A percentile compares a stretch with the other conserved stretches of the same genome.
Conservation (phyloP, 2,797 vertebrate species). For the Poecilia wingei region DNA sequence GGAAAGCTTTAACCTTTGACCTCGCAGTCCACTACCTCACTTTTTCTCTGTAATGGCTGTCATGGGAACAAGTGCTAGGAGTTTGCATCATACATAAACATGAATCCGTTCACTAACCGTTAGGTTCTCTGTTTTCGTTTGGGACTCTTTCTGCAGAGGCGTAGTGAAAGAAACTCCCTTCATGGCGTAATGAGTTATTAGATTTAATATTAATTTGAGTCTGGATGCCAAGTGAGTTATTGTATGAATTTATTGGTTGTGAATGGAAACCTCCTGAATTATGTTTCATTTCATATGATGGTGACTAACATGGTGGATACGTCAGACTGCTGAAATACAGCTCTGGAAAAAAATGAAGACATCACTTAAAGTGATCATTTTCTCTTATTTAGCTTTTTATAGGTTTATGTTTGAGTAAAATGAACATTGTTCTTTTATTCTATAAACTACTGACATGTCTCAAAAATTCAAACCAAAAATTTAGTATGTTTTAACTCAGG, state of each 20-base stretch:
- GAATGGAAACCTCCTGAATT: not conserved
- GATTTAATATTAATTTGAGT: not conserved
- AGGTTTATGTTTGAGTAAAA: too few relatives aligned
- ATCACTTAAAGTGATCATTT: too few relatives aligned
- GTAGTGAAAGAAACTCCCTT: not conserved
- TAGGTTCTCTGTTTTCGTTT: not conserved
- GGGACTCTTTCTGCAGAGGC: not conserved
- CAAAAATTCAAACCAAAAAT: too few relatives aligned
- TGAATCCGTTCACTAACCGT: conserved; percentile 13
- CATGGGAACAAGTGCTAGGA: conserved; percentile 26
- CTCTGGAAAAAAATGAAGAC: too few relatives aligned
- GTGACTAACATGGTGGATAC: not conserved
- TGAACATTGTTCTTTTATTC: too few relatives aligned
- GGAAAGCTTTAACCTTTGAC: conserved; percentile 10
- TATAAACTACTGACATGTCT: too few relatives aligned
- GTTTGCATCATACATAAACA: conserved; percentile 37
- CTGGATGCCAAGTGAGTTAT: not conserved
- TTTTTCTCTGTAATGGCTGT: conserved; percentile 26
- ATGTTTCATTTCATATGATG: not conserved
- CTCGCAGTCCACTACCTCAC: not conserved
- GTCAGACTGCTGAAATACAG: too few relatives aligned
- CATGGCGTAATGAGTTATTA: not conserved
- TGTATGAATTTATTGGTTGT: not conserved
- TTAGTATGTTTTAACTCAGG: too few relatives aligned
- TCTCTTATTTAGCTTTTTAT: too few relatives aligned